Percentiles rank a stretch among this genome's conserved stretches.
Evolutionary conservation across 1,140 invertebrate genomes (phyloP).

Genomic region (Venustaconcha ellipsiformis): DNA sequence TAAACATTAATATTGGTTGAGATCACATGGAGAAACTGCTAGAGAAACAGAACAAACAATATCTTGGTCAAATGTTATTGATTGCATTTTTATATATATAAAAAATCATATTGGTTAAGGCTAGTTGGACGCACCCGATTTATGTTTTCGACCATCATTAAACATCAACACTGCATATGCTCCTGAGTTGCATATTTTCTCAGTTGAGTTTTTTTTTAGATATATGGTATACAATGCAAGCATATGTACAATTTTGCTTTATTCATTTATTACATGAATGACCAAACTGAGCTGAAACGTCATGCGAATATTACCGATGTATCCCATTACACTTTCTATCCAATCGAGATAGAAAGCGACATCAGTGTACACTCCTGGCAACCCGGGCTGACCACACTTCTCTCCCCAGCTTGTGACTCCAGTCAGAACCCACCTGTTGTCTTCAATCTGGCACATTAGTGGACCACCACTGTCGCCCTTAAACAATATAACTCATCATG

Average conservation of each 20-base stretch:
- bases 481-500: not conserved
- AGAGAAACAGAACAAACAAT: not conserved
- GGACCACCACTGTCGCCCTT: constrained; percentile 27
- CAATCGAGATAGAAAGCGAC: constrained; percentile 13
- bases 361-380: constrained; percentile 26
- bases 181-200: too few species aligned
- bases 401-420: constrained; percentile 31
- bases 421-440: constrained; percentile 18
- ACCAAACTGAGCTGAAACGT: not conserved
- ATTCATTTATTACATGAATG: not conserved
- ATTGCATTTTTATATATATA: not conserved
- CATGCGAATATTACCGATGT: not conserved
- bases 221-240: too few species aligned
- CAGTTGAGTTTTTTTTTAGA: too few species aligned
- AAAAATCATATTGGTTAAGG: not conserved
- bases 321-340: constrained; percentile 6
- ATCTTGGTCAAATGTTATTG: too few species aligned
- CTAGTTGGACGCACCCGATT: too few species aligned
- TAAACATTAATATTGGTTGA: not conserved
- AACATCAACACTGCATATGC: too few species aligned
- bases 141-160: too few species aligned
- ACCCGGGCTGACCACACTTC: constrained; percentile 17
- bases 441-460: constrained; percentile 10
- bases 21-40: too few species aligned
- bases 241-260: not conserved